phyloP scores from a whole-genome alignment of 2,888 invertebrate genomes.

The Timema cristinae region DNA sequence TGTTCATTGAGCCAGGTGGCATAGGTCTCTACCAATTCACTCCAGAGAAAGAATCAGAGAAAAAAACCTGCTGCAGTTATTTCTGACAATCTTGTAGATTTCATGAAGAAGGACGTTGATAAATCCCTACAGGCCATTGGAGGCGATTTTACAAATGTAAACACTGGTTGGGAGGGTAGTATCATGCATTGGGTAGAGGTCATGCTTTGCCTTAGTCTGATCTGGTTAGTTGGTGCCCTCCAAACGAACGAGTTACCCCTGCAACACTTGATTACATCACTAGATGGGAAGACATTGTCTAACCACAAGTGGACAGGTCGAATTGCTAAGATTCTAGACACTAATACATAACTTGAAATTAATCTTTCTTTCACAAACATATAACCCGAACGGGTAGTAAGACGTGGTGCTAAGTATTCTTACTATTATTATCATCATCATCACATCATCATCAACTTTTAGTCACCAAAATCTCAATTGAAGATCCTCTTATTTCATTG shows the following conservation, averaged over 20 bases:
- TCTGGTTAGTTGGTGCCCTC: neutral
- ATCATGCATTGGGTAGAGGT: slow-evolving; percentile 1
- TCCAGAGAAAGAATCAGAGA: slow-evolving; percentile 1
- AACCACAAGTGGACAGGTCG: too few species aligned
- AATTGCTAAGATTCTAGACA: too few species aligned
- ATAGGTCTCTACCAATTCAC: neutral
- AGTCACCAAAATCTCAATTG: too few species aligned
- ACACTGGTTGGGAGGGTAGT: slow-evolving; percentile 5
- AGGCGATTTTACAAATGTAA: neutral
- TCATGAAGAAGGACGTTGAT: slow-evolving; percentile 15
- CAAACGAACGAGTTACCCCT: neutral
- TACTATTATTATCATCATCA: too few species aligned
- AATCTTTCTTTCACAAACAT: too few species aligned
- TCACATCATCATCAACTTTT: too few species aligned
- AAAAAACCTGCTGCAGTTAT: slow-evolving; percentile 17
- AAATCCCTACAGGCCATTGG: slow-evolving; percentile 16
- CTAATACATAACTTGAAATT: too few species aligned
- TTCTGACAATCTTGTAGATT: slow-evolving; percentile 16
- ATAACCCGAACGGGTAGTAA: too few species aligned
- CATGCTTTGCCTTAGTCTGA: neutral
- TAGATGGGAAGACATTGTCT: too few species aligned
- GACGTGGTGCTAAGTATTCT: too few species aligned
- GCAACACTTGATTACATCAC: too few species aligned
- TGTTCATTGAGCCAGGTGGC: neutral
- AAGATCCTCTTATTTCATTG: neutral